Evolutionary conservation across 2,113 vertebrate genomes (phyloP).

Genomic region (Caracal caracal): DNA sequence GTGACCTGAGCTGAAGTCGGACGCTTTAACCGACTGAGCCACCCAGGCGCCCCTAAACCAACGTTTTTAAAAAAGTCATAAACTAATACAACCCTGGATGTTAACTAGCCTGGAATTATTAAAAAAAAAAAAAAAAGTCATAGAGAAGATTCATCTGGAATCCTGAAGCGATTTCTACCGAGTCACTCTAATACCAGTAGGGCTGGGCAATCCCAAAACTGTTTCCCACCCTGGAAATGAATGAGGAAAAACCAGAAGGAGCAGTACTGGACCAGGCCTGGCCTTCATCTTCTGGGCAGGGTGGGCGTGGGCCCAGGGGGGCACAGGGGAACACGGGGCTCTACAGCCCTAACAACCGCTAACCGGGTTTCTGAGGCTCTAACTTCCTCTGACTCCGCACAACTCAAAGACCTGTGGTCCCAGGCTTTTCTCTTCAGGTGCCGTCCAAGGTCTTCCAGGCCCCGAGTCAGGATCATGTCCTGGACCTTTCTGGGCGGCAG

Average conservation of each 20-base stretch:
- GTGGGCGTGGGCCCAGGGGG: neutral
- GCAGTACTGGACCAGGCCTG: fast-evolving
- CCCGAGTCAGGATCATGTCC: neutral
- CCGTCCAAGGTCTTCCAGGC: neutral
- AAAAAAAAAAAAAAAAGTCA: neutral
- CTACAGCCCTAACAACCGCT: neutral
- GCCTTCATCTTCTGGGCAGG: neutral
- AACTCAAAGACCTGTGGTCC: neutral
- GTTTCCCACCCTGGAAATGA: neutral
- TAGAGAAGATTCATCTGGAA: neutral
- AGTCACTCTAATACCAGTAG: neutral
- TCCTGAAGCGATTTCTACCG: neutral
- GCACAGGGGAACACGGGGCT: neutral
- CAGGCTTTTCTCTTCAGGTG: neutral
- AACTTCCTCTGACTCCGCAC: neutral
- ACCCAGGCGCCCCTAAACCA: too few relatives aligned
- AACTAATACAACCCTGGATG: neutral
- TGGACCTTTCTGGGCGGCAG: neutral
- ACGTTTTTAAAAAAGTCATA: neutral
- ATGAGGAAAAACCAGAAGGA: neutral
- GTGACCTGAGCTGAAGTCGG: too few relatives aligned
- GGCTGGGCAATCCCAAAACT: too few relatives aligned
- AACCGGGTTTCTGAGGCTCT: neutral
- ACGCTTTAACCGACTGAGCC: too few relatives aligned
- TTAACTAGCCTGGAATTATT: neutral